A percentile compares a stretch with the other conserved stretches of the same genome.
These are phyloP conservation scores for Umimayanthus kanabou DNA, from an alignment of 92 coral and sea anemone species.

Conservation along the genomic window DNA sequence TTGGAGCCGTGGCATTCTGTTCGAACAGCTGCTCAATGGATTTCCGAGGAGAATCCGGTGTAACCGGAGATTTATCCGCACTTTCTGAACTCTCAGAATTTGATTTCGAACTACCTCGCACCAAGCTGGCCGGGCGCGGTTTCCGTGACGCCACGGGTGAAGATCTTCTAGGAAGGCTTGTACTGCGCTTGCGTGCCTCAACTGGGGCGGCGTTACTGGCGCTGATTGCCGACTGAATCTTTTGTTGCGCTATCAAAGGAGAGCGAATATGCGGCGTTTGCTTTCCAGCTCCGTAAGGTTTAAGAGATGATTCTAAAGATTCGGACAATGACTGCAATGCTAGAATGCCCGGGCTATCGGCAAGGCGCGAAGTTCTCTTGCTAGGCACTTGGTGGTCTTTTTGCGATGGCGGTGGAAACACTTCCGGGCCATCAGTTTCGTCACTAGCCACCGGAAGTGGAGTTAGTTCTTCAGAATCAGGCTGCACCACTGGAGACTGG, in stretches of 20 bases:
- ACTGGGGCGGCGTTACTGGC: slow-evolving; percentile 28
- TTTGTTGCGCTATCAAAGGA: slow-evolving; percentile 72
- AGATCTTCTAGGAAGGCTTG: slow-evolving; percentile 75
- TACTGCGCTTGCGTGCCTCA: slow-evolving; percentile 56
- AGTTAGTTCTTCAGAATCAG: neutral
- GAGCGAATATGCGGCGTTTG: slow-evolving; percentile 86
- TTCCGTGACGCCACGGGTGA: slow-evolving; percentile 87
- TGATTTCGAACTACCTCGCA: slow-evolving; percentile 19
- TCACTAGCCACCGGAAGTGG: neutral
- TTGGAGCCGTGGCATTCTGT: slow-evolving; percentile 9
- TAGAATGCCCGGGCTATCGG: slow-evolving; percentile 48
- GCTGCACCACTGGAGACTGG: neutral
- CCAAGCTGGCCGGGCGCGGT: slow-evolving; percentile 56
- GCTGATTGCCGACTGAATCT: slow-evolving; percentile 73
- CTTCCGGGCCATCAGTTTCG: neutral
- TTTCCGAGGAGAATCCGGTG: slow-evolving; percentile 38
- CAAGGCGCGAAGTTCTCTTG: neutral
- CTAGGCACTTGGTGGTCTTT: neutral
- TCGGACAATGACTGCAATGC: slow-evolving; percentile 63
- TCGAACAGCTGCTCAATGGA: slow-evolving; percentile 35
- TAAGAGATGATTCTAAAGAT: slow-evolving; percentile 57
- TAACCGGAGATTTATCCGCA: slow-evolving; percentile 59
- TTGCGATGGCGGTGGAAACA: neutral
- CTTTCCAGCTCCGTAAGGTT: slow-evolving; percentile 45
- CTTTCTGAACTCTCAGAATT: slow-evolving; percentile 47